A percentile compares a stretch with the other conserved stretches of the same genome.
Conservation (phyloP, 1,140 invertebrate species). For the Uloborus diversus region DNA sequence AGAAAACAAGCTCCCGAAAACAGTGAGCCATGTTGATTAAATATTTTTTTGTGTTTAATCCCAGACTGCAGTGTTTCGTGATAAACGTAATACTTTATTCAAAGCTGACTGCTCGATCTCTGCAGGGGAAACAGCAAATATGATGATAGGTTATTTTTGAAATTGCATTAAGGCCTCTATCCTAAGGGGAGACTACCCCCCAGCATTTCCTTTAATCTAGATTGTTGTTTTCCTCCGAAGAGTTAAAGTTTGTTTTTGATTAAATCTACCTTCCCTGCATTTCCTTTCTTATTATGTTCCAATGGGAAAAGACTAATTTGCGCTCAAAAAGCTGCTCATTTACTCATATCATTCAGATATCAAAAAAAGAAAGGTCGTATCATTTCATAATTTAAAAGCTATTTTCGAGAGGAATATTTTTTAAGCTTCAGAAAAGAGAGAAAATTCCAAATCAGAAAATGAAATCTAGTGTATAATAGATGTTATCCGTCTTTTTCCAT, state of each 20-base stretch:
- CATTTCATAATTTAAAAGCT: too few relatives aligned
- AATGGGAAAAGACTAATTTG: constrained; percentile 25
- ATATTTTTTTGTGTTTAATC: constrained; percentile 35
- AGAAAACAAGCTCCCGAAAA: constrained; percentile 6
- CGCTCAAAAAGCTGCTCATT: too few relatives aligned
- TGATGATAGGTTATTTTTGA: constrained; percentile 43
- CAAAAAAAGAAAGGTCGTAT: too few relatives aligned
- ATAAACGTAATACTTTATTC: constrained; percentile 46
- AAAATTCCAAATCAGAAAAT: too few relatives aligned
- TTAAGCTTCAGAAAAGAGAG: too few relatives aligned
- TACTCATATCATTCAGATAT: too few relatives aligned
- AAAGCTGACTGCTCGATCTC: constrained; percentile 19
- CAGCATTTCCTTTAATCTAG: constrained; percentile 42
- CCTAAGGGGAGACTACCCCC: constrained; percentile 4
- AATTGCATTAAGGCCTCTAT: constrained; percentile 35
- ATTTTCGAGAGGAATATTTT: too few relatives aligned
- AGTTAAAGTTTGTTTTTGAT: constrained; percentile 51
- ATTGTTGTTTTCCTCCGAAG: constrained; percentile 29
- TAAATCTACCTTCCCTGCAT: not conserved
- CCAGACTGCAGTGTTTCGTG: constrained; percentile 25
- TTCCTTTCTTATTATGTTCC: not conserved
- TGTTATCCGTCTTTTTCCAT: too few relatives aligned
- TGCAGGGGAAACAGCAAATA: constrained; percentile 9
- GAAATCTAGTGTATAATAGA: too few relatives aligned
- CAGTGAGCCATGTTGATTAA: constrained; percentile 34